A percentile compares a stretch with the other conserved stretches of the same genome.
phyloP scores from a whole-genome alignment of 2,113 vertebrate genomes.

The Oreocharis arfaki region DNA sequence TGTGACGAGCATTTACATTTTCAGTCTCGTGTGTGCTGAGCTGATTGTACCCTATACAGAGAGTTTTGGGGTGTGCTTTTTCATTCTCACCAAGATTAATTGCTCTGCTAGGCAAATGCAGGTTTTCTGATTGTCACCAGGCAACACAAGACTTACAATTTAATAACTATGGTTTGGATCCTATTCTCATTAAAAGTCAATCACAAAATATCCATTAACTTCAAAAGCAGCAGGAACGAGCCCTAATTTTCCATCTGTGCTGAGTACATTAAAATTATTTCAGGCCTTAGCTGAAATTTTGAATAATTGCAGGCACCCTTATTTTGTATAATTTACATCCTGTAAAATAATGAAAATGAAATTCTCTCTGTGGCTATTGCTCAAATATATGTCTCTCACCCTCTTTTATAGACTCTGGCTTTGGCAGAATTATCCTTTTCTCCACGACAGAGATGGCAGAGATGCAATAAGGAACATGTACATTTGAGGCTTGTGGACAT shows the following conservation, averaged over 20 bases:
- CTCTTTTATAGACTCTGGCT: background rate
- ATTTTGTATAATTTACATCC: background rate
- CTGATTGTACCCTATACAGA: background rate
- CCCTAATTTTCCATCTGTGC: conserved; percentile 19
- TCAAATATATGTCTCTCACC: background rate
- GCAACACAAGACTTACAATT: conserved; percentile 19
- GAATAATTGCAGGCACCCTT: background rate
- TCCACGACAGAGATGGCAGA: background rate
- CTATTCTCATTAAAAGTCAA: conserved; percentile 24
- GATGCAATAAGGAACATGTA: background rate
- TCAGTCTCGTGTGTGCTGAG: background rate
- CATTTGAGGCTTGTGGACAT: background rate
- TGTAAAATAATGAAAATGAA: background rate
- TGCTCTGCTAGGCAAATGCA: background rate
- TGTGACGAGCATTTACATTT: background rate
- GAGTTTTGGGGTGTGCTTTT: background rate
- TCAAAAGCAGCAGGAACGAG: conserved; percentile 27
- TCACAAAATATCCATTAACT: conserved; percentile 42
- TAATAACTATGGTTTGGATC: background rate
- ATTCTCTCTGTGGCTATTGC: background rate
- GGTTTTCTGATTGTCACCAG: conserved; percentile 23
- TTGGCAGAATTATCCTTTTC: background rate
- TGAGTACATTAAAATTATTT: conserved; percentile 11
- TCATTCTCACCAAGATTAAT: background rate
- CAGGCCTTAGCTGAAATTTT: background rate